Percentiles rank a stretch among this genome's conserved stretches.
Evolutionary conservation across 2,113 vertebrate genomes (phyloP).

Genomic region (Chloebia gouldiae): DNA sequence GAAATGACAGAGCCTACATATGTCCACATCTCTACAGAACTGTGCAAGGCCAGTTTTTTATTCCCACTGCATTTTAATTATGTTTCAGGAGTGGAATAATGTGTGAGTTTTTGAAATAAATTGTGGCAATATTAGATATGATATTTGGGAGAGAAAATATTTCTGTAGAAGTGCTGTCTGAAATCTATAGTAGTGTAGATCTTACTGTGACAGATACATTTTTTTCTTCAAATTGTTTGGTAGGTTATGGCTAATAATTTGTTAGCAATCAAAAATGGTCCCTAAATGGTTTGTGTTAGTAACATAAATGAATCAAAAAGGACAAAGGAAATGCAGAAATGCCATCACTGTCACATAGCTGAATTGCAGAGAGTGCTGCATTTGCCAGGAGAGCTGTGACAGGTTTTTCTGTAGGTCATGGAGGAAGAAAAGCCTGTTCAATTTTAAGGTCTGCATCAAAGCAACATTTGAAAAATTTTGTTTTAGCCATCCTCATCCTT

Average conservation of each 20-base stretch:
- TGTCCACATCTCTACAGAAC: background rate
- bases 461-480: background rate
- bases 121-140: background rate
- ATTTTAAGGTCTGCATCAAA: background rate
- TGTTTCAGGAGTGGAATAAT: background rate
- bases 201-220: background rate
- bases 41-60: background rate
- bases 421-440: background rate
- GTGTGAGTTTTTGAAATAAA: background rate
- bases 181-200: background rate
- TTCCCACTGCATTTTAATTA: background rate
- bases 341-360: background rate
- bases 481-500: background rate
- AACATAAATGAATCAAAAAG: background rate
- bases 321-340: background rate
- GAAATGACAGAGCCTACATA: background rate
- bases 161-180: background rate
- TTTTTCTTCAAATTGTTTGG: background rate
- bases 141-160: background rate
- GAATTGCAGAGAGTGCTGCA: fast-evolving
- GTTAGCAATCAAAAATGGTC: background rate
- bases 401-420: background rate
- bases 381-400: background rate
- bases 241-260: background rate
- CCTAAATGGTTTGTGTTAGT: background rate